Base-by-base conservation (phyloP, 1,140 invertebrate species). In the Neotoxoptera formosana region DNA sequence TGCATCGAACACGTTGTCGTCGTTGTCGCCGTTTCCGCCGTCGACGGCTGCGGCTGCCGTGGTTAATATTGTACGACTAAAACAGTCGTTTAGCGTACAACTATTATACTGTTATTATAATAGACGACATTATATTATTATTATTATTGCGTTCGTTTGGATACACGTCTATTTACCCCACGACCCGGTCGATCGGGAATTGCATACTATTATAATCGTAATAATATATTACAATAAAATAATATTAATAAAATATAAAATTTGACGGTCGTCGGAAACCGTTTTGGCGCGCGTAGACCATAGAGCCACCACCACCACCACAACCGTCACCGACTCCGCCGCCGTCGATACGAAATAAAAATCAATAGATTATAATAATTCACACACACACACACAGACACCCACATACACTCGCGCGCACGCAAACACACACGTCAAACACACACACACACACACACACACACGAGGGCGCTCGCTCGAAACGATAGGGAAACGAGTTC, bases 281-380 rank as follows among this genome's bases (percentile, higher is more conserved):
- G 60, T 76, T 76, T 34, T 34, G 1, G 1, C 60, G 14, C 30
- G 11, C 60, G 60, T n/a, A 76, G 14, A 76, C 60, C 30, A n/a
- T 60, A 48, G 47, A 48, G 7, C 21, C 20, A 23, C 14, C 21
- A 14, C 7, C 30, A 14, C 30, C 60, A 7, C 11, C 30, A 76
- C 30, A n/a, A n/a, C n/a, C 30, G 14, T 67, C 30, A 60, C 30
- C 56, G 30, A 60, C 25, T 60, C 36, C 11, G 2, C 11, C 45
- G 45, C 36, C 9, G 45, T n/a, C 25, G 45, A 87, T 87, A n/a
- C 25, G 84, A 87, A 45, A 87, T 87, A 87, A 48, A 87, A 41
- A 87, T 87, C 84, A 87, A 87, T 87, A 87, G 23, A 87, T 47
- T 87, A 87, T 47, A n/a, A 76, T 76, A n/a, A 76, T 76, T 76